A percentile compares a stretch with the other conserved stretches of the same genome.
These are phyloP conservation scores for Premnoplex brunnescens DNA, from an alignment of 2,797 vertebrate genomes.

Conservation along the genomic window DNA sequence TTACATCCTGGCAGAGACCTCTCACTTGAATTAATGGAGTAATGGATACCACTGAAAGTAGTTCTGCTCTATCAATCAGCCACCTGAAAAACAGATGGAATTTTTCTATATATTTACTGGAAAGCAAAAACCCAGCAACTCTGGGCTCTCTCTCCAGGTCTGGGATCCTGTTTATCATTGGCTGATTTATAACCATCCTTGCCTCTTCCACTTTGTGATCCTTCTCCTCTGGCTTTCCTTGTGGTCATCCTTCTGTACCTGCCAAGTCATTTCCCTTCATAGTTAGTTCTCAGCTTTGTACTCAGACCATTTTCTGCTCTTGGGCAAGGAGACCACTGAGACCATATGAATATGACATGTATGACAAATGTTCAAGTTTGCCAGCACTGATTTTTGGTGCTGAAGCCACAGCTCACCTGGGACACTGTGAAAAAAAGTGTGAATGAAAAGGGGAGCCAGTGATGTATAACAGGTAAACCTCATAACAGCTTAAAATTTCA, in stretches of 20 bases:
- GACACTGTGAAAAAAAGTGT: neutral
- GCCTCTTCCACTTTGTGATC: neutral
- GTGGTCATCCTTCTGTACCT: neutral
- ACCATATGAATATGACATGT: neutral
- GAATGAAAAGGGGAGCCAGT: neutral
- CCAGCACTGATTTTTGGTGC: neutral
- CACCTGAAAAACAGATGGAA: neutral
- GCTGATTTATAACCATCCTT: neutral
- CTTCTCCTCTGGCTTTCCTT: neutral
- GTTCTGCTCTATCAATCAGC: neutral
- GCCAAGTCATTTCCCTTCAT: neutral
- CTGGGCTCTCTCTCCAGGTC: neutral
- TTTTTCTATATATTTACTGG: neutral
- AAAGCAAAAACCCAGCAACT: neutral
- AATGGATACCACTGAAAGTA: neutral
- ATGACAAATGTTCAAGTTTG: neutral
- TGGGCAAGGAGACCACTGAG: fast-evolving
- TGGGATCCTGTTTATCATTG: neutral
- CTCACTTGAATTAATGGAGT: neutral
- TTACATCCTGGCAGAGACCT: neutral
- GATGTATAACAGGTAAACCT: fast-evolving
- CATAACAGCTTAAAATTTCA: neutral
- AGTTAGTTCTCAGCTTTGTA: neutral
- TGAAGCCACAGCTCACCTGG: neutral
- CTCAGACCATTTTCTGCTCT: fast-evolving